Base-by-base conservation (phyloP, 2,797 vertebrate species). In the Orientallactaga sibirica region DNA sequence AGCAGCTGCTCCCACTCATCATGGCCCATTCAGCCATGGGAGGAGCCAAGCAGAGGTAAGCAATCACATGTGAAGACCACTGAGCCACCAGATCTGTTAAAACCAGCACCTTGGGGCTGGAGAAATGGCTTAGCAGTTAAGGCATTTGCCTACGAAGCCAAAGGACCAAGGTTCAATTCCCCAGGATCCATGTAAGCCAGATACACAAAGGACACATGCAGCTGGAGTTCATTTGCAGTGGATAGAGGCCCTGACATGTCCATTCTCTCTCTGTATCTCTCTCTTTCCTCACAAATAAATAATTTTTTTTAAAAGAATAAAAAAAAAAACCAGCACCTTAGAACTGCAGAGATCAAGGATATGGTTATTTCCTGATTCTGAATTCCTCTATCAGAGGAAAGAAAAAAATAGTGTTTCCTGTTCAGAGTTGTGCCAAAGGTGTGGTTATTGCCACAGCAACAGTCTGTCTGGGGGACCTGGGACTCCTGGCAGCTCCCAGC, bases 361-460 rank as follows among this genome's bases (percentile, higher is more conserved):
- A 92, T 24, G 79, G 90, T 66, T 78, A 91, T 81, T 96, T 96
- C 86, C 77, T 74, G 94, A 89, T 71, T 94, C 52, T 71, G 55
- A 95, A 92, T 87, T 95, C 70, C 86, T 93, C 70, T 81, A 70
- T 95, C 85, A 79, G 52, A 73, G 41, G 64, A 74, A 83, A 93
- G 85, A 90, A 87, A 92, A 93, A 87, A 91, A 84, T 11, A 70
- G 67, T 61, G 61, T 70, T 96, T 96, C 93, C 88, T 81, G 43
- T 67, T 90, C 85, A 74, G 48, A 48, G n/a, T 62, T 84, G 9
- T 66, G 76, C 76, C 88, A 88, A 94, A 94, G 79, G 68, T 94
- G 43, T 91, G 90, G 92, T 55, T 70, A 71, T 82, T 83, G 43
- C 67, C 82, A 95, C 27, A 74, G 22, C 70, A 80, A 78, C 18